These are phyloP conservation scores for Nomada fucata DNA, from an alignment of 2,888 invertebrate species.

Conservation along the genomic window DNA sequence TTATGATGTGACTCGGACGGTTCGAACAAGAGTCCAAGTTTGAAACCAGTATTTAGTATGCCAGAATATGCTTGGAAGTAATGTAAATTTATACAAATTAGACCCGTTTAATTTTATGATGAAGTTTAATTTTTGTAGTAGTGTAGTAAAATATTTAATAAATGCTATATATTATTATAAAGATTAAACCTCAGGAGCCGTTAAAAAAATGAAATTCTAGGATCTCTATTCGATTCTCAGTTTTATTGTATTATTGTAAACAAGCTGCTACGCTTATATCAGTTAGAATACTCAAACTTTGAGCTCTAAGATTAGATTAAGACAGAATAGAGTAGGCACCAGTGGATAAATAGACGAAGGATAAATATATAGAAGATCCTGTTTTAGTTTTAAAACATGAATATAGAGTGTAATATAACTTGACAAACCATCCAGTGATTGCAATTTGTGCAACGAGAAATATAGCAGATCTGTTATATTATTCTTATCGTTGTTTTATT, in stretches of 20 bases:
- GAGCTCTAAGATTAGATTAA: slow-evolving; percentile 40
- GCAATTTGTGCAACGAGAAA: slow-evolving; percentile 27
- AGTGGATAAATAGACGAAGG: slow-evolving; percentile 30
- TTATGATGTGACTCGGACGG: background rate
- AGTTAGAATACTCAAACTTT: slow-evolving; percentile 39
- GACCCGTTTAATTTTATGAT: background rate
- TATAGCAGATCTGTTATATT: slow-evolving; percentile 13
- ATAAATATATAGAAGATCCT: slow-evolving; percentile 14
- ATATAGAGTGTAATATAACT: slow-evolving; percentile 3
- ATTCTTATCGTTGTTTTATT: slow-evolving; percentile 2
- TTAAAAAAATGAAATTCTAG: background rate
- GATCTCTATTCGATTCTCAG: slow-evolving; percentile 11
- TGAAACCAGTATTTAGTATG: background rate
- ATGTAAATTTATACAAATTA: background rate
- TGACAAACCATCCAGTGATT: slow-evolving; percentile 20
- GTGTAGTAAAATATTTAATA: background rate
- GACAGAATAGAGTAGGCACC: slow-evolving; percentile 3
- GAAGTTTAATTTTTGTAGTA: background rate
- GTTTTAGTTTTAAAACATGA: slow-evolving; percentile 21
- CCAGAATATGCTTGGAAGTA: background rate
- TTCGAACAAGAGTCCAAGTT: background rate
- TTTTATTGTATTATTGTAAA: slow-evolving; percentile 35
- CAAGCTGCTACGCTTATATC: slow-evolving; percentile 38
- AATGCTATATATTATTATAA: background rate
- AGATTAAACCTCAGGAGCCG: background rate